A percentile compares a stretch with the other conserved stretches of the same genome.
Evolutionary conservation across 1,140 invertebrate genomes (phyloP).

Genomic region (Conopomorpha cramerella): DNA sequence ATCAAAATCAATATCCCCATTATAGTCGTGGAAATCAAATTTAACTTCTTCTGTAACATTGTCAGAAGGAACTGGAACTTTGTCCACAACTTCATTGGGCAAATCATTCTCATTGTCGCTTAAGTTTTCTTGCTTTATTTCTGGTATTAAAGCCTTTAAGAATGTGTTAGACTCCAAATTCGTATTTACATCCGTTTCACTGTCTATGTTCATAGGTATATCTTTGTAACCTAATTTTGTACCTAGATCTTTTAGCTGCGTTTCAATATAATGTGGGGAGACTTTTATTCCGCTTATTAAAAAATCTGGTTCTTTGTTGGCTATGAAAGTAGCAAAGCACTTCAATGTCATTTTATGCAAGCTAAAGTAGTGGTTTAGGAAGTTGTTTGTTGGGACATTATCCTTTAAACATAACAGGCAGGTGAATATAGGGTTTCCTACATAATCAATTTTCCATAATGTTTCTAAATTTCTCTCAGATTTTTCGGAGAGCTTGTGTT

Average conservation of each 20-base stretch:
- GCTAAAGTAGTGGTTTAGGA: slow-evolving; percentile 48
- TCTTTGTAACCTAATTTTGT: slow-evolving; percentile 32
- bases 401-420: slow-evolving; percentile 40
- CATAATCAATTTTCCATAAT: slow-evolving; percentile 35
- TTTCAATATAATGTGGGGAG: slow-evolving; percentile 31
- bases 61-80: too few species aligned
- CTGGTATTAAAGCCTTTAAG: slow-evolving; percentile 18
- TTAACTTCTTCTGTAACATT: slow-evolving; percentile 12
- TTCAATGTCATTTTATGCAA: slow-evolving; percentile 50
- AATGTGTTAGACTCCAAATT: too few species aligned
- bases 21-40: slow-evolving; percentile 6
- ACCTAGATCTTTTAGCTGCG: slow-evolving; percentile 21
- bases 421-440: slow-evolving; percentile 23
- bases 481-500: slow-evolving; percentile 39
- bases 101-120: slow-evolving; percentile 16
- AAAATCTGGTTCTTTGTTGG: slow-evolving; percentile 38
- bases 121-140: slow-evolving; percentile 32
- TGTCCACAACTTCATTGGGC: slow-evolving; percentile 6
- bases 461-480: slow-evolving; percentile 24
- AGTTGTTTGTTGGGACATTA: slow-evolving; percentile 21
- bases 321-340: slow-evolving; percentile 35
- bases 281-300: slow-evolving; percentile 38
- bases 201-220: slow-evolving; percentile 2
- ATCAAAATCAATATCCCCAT: slow-evolving; percentile 48
- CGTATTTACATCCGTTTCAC: slow-evolving; percentile 4